These are phyloP conservation scores for Alloplasta piceator DNA, from an alignment of 2,888 invertebrate species.

Conservation along the genomic window DNA sequence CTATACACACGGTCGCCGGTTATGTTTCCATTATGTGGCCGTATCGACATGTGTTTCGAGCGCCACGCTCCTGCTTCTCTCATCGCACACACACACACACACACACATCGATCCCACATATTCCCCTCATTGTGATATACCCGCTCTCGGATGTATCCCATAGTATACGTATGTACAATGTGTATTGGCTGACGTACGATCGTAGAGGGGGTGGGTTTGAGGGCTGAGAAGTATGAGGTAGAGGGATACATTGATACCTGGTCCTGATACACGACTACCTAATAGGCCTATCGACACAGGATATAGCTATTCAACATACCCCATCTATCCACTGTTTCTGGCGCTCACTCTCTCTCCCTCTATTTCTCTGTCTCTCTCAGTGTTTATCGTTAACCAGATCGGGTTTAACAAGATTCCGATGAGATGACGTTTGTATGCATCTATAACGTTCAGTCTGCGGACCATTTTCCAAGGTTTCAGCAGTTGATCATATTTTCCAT, in stretches of 20 bases:
- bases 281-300: slow-evolving; percentile 72
- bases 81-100: slow-evolving; percentile 27
- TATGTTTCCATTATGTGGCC: slow-evolving; percentile 82
- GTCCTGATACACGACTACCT: slow-evolving; percentile 72
- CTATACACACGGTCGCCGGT: slow-evolving; percentile 72
- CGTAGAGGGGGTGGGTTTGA: slow-evolving; percentile 26
- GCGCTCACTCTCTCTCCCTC: slow-evolving; percentile 11
- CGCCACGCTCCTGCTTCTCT: slow-evolving; percentile 67
- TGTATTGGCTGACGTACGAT: slow-evolving; percentile 41
- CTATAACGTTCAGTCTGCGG: slow-evolving; percentile 29
- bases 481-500: not conserved
- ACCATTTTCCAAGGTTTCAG: slow-evolving; percentile 47
- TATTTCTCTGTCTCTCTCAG: slow-evolving; percentile 39
- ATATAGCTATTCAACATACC: slow-evolving; percentile 45
- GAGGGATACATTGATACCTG: slow-evolving; percentile 67
- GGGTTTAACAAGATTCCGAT: slow-evolving; percentile 63
- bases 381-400: slow-evolving; percentile 53
- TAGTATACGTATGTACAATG: slow-evolving; percentile 58
- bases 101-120: slow-evolving; percentile 54
- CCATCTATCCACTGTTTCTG: slow-evolving; percentile 34
- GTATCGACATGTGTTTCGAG: slow-evolving; percentile 82
- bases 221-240: slow-evolving; percentile 32
- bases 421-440: slow-evolving; percentile 50
- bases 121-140: slow-evolving; percentile 67
- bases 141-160: slow-evolving; percentile 56